Evolutionary conservation across 2,888 invertebrate genomes (phyloP), one percentile per base, ranked within the genome.

Genomic region (Gryllus longicercus): DNA sequence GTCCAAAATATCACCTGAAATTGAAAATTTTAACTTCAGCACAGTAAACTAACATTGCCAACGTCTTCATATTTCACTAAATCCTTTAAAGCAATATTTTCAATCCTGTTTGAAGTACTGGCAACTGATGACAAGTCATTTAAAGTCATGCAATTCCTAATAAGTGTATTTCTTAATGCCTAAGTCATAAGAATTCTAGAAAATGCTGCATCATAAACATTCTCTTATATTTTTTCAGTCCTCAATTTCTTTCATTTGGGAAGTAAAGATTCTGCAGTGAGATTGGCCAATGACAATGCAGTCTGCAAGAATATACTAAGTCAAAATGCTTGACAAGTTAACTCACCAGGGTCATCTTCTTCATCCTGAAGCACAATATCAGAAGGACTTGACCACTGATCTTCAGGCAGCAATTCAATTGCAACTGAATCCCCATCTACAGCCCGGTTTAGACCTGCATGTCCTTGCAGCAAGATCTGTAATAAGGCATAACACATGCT

Each of bases 351-450:
- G 84, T 93, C 93, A 82, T 88, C 91, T 4, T 91, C 91, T 84
- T 94, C 94, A 85, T 94, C 94, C 87, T 94, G 93, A 11, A 95
- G 87, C 11, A 95, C 91, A 78, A 95, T 92, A 83, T 95, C 96
- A 86, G 96, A 96, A 0, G 98, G 98, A 75, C 92, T 92, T 11
- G 94, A 91, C 99, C 99, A 99, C 84, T 98, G 91, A 11, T 91
- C 90, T 88, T 97, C 92, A 0, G 97, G 94, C 77, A 99, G 89
- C 77, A 99, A 88, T 88, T 97, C 93, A 79, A 99, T 89, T 10
- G 97, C 99, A 10, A 99, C 98, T 75, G 93, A 88, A 86, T 99
- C 99, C 10, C 96, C 98, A 86, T 99, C 96, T 0, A 99, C 94
- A 3, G 97, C 96, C 82, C 99, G 91, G 87, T 99, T 99, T 80